Evolutionary conservation across 1,140 invertebrate genomes (phyloP).

Genomic region (Lamellibrachia luymesi): DNA sequence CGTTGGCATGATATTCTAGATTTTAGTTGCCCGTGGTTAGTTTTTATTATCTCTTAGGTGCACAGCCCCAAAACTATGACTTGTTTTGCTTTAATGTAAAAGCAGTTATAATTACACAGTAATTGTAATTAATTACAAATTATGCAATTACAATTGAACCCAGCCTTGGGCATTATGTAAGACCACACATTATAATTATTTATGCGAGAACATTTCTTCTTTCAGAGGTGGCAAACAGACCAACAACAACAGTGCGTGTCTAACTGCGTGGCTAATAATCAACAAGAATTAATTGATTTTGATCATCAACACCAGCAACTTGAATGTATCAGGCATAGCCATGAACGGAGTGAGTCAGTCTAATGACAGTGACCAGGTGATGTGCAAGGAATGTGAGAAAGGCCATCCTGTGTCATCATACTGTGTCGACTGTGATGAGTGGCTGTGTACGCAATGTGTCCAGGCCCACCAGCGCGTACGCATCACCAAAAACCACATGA

Average conservation of each 20-base stretch:
- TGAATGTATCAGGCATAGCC: background rate
- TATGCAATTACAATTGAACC: too few species aligned
- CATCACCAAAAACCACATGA: background rate
- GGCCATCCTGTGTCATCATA: background rate
- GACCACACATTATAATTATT: too few species aligned
- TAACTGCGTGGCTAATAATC: background rate
- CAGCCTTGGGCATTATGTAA: too few species aligned
- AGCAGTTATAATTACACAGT: too few species aligned
- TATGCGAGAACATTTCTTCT: background rate
- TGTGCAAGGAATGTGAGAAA: background rate
- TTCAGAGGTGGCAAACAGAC: background rate
- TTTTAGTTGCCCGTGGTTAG: too few species aligned
- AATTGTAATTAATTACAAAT: too few species aligned
- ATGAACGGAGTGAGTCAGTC: background rate
- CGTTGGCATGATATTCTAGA: too few species aligned
- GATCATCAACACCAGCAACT: too few species aligned
- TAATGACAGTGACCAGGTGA: background rate
- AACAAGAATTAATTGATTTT: background rate
- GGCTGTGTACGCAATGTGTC: background rate
- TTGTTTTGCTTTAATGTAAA: too few species aligned
- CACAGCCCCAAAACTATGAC: too few species aligned
- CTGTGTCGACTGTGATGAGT: background rate
- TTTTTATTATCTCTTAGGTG: too few species aligned
- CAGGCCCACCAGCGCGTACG: background rate
- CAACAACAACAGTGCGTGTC: background rate